Conservation (phyloP, 2,888 invertebrate species). For the Hypselothyrea guttata region DNA sequence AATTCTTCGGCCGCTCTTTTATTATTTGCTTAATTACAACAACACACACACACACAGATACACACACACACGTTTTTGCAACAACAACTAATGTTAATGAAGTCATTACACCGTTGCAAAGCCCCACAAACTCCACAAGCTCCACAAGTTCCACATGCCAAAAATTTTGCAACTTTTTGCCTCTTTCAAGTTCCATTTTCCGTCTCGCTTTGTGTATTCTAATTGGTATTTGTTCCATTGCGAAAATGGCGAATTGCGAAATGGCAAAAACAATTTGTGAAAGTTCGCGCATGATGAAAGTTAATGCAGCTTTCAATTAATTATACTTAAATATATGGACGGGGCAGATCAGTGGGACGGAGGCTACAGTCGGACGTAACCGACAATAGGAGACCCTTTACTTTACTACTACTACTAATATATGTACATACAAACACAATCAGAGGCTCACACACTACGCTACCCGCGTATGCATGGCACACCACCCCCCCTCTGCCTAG, state of each 20-base stretch:
- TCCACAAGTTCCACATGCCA: conserved; percentile 28
- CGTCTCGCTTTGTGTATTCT: conserved; percentile 36
- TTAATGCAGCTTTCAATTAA: conserved; percentile 14
- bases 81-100: conserved; percentile 45
- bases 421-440: no score
- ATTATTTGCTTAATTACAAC: conserved; percentile 54
- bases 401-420: no score
- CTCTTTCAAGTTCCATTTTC: conserved; percentile 1
- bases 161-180: conserved; percentile 32
- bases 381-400: no score
- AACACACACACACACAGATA: conserved; percentile 10
- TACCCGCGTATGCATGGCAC: no score
- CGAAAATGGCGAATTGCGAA: conserved; percentile 49
- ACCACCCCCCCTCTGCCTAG: no score
- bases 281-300: conserved; percentile 50
- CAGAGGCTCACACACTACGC: no score
- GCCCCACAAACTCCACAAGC: conserved; percentile 37
- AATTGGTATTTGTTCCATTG: conserved; percentile 48
- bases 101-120: conserved; percentile 58
- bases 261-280: conserved; percentile 51
- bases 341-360: no score
- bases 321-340: conserved; percentile 14
- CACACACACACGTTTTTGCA: conserved; percentile 29
- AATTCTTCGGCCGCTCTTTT: conserved; percentile 55
- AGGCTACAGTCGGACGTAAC: no score